Percentiles rank a stretch among this genome's conserved stretches.
Conservation (phyloP, 2,113 vertebrate species). For the Phasianus colchicus region DNA sequence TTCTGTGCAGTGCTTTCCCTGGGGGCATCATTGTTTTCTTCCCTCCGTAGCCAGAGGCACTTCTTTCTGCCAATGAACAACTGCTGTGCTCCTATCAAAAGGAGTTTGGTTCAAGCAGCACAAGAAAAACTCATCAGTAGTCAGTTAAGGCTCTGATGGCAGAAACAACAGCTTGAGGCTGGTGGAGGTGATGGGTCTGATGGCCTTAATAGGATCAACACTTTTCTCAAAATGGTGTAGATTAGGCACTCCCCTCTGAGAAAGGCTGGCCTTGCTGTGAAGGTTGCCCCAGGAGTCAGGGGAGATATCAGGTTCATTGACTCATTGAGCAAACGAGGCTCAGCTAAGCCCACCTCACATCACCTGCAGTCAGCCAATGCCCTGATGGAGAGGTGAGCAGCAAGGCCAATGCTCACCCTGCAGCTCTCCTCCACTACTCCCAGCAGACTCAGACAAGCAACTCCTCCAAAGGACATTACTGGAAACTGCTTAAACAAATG, state of each 20-base stretch:
- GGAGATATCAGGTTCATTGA: background rate
- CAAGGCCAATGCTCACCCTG: fast-evolving
- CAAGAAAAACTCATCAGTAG: too few relatives aligned
- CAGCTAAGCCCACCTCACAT: background rate
- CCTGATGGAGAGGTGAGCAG: background rate
- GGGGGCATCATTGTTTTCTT: too few relatives aligned
- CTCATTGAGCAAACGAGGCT: background rate
- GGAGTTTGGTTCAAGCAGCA: background rate
- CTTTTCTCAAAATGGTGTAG: background rate
- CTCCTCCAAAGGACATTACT: background rate
- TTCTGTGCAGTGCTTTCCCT: background rate
- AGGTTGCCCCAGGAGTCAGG: background rate
- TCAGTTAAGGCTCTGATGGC: background rate
- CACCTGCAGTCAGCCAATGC: background rate
- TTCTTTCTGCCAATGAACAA: too few relatives aligned
- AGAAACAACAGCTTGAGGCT: background rate
- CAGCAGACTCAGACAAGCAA: background rate
- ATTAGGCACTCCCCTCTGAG: background rate
- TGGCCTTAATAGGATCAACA: background rate
- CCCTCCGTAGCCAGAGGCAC: background rate
- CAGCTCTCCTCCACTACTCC: background rate
- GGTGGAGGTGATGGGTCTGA: background rate
- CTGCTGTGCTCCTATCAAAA: background rate
- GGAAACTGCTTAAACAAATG: constrained; percentile 42
- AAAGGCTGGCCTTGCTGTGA: background rate